phyloP scores from a whole-genome alignment of 2,797 vertebrate species.

The Brachymystax lenok region DNA sequence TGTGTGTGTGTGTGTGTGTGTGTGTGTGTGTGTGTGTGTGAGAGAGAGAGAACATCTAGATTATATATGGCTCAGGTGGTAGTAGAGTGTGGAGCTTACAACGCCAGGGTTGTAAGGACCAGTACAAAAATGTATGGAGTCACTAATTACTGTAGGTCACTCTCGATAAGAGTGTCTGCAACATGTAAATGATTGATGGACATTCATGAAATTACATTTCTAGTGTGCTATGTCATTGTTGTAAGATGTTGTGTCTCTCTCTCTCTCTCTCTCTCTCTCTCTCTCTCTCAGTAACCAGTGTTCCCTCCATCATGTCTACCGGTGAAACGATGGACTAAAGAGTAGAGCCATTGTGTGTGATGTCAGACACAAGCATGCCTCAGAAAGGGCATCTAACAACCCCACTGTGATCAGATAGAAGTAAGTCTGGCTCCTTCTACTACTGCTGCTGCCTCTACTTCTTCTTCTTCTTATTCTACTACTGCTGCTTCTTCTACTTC shows the following conservation, averaged over 20 bases:
- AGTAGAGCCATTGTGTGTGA: neutral
- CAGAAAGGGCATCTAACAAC: neutral
- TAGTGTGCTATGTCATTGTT: no score
- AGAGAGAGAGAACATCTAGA: no score
- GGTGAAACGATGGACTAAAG: neutral
- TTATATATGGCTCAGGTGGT: no score
- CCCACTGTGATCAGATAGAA: neutral
- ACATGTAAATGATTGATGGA: no score
- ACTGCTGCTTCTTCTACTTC: no score
- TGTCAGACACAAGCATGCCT: neutral
- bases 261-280: neutral
- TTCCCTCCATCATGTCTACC: neutral
- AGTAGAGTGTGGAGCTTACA: neutral
- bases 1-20: no score
- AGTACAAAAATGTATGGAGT: no score
- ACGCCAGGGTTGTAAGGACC: no score
- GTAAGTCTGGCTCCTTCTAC: neutral
- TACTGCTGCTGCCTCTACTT: accelerated
- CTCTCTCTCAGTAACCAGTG: neutral
- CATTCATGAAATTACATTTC: no score
- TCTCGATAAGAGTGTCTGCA: no score
- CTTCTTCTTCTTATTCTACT: neutral
- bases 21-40: no score
- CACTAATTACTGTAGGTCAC: no score
- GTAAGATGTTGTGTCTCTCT: neutral